phyloP scores from a whole-genome alignment of 2,797 vertebrate genomes.

The Crotalus adamanteus region DNA sequence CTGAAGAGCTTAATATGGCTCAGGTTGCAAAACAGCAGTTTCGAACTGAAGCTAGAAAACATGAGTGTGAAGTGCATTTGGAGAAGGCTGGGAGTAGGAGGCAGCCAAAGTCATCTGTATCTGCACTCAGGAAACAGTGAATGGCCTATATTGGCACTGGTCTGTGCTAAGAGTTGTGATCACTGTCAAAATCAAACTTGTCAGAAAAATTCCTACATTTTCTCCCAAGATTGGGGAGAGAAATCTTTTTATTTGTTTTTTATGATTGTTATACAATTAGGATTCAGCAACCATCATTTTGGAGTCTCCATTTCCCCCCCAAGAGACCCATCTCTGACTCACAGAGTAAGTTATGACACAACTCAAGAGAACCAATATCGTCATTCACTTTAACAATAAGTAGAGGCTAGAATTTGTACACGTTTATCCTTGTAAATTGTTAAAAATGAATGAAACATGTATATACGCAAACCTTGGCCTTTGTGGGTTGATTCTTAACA shows the following conservation, averaged over 20 bases:
- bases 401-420: background rate
- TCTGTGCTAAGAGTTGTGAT: background rate
- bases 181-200: background rate
- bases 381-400: background rate
- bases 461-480: background rate
- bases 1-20: background rate
- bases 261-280: background rate
- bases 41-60: background rate
- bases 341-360: background rate
- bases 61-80: background rate
- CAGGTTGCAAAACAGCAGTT: background rate
- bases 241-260: background rate
- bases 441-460: background rate
- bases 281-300: background rate
- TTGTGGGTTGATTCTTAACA: background rate
- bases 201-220: background rate
- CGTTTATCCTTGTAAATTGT: background rate
- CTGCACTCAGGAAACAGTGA: background rate
- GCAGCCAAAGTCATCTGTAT: background rate
- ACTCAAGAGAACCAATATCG: background rate
- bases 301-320: background rate
- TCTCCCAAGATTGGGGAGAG: background rate
- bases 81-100: background rate
- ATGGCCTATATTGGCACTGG: background rate
- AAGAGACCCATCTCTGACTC: background rate